Conservation (phyloP, 2,888 invertebrate genomes). For the Scaptomyza parva region DNA sequence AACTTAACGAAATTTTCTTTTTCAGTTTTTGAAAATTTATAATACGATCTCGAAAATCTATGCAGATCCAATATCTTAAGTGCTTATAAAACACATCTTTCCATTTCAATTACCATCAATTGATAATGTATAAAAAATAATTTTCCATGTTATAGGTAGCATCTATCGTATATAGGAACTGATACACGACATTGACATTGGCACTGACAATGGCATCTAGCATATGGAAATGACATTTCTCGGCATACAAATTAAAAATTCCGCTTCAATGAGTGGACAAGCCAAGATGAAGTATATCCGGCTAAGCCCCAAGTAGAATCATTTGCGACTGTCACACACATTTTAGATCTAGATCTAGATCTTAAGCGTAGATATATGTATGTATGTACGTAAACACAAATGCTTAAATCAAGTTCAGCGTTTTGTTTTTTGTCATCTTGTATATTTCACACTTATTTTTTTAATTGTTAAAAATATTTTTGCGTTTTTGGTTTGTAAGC, state of each 20-base stretch:
- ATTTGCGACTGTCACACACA: conserved; percentile 26
- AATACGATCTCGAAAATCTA: not conserved
- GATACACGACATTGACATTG: conserved; percentile 52
- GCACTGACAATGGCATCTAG: conserved; percentile 39
- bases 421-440: no score
- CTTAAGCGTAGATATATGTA: conserved; percentile 12
- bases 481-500: conserved; percentile 10
- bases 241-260: conserved; percentile 72
- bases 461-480: conserved; percentile 36
- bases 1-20: no score
- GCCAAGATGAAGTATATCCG: conserved; percentile 76
- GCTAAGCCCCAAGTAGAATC: conserved; percentile 51
- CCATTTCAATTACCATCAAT: conserved; percentile 23
- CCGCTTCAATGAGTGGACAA: conserved; percentile 62
- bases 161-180: conserved; percentile 33
- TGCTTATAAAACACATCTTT: conserved; percentile 5
- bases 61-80: not conserved
- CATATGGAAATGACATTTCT: conserved; percentile 32
- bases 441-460: conserved; percentile 14
- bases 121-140: not conserved
- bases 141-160: not conserved
- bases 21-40: no score
- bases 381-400: conserved; percentile 8
- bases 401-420: conserved; percentile 13
- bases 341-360: conserved; percentile 42